phyloP scores from a whole-genome alignment of 1,140 invertebrate genomes.

The Pseudomyrmex cubaensis region DNA sequence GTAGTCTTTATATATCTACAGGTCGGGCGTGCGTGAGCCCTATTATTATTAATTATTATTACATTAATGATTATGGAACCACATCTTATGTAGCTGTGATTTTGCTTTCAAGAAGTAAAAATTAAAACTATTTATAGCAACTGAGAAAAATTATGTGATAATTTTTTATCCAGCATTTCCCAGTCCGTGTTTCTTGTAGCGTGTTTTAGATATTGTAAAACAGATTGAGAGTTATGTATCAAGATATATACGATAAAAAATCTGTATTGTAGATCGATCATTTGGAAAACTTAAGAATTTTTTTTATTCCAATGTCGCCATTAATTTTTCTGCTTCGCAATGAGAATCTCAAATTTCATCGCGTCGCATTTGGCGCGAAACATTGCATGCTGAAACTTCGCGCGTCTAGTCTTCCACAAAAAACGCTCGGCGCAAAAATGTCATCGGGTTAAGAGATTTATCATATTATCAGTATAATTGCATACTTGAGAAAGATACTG shows the following conservation, averaged over 20 bases:
- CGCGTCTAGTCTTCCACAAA: background rate
- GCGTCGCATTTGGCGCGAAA: slow-evolving; percentile 2
- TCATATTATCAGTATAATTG: background rate
- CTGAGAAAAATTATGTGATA: slow-evolving; percentile 7
- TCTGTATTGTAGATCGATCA: background rate
- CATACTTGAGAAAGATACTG: too few species aligned
- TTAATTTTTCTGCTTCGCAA: background rate
- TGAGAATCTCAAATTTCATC: background rate
- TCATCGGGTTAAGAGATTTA: background rate
- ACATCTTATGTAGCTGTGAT: slow-evolving; percentile 86
- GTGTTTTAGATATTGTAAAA: background rate
- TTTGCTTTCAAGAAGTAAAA: slow-evolving; percentile 85
- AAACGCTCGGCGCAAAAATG: background rate
- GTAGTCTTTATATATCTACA: slow-evolving; percentile 22
- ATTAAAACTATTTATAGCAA: slow-evolving; percentile 86
- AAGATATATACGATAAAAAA: background rate
- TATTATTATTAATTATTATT: slow-evolving; percentile 73
- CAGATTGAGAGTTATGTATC: background rate
- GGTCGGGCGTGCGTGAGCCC: slow-evolving; percentile 11
- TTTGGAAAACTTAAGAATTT: background rate
- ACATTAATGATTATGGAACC: slow-evolving; percentile 81
- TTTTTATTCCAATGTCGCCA: too few species aligned
- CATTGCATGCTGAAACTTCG: slow-evolving; percentile 28
- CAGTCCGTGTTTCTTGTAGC: background rate
- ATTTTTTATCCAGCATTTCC: background rate